Base-by-base conservation (phyloP, 2,888 invertebrate species). In the Torymus tubicola region DNA sequence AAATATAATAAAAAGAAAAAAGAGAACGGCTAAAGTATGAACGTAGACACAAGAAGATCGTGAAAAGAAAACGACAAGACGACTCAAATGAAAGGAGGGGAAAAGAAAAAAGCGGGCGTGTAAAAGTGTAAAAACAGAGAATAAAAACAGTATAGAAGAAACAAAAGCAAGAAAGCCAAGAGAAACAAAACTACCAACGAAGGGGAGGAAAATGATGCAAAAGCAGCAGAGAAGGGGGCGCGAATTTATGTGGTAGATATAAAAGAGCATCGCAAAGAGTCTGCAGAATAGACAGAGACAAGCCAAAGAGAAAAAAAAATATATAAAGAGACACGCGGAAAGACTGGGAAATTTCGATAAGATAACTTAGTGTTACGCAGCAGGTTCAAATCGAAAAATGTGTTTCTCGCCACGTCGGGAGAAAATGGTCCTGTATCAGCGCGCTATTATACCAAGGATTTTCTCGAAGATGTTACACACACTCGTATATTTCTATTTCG, bases 341-440 rank as follows among this genome's bases (percentile, higher is more conserved):
- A 61, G 61, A n/a, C 53, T 61, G 57, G 60, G 64, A 53, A 70
- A 21, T 70, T 63, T 70, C 69, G 63, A 70, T 70, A 63, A 55
- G 63, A 64, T 77, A 69, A 76, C 53, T 70, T 64, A 64, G 70
- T 31, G 57, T 70, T 75, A 75, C 13, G 31, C 42, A n/a, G n/a
- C 42, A 5, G 75, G 21, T 12, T 2, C 50, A 64, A 70, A 76
- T 76, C 68, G 68, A 65, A 74, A 74, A 76, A 61, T 76, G 61
- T 61, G 68, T 61, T 60, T 31, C 53, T 60, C 58, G 16, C 42
- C 42, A 18, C 52, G 68, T 12, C n/a, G 64, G 31, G 72, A 31
- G 53, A 72, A 8, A 58, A 72, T 57, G 55, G 31, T 24, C 57
- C 61, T 60, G 16, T 60, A 68, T 68, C 60, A 61, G 68, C 10